Conservation (phyloP, 2,113 vertebrate genomes). For the Stigmatopora nigra region DNA sequence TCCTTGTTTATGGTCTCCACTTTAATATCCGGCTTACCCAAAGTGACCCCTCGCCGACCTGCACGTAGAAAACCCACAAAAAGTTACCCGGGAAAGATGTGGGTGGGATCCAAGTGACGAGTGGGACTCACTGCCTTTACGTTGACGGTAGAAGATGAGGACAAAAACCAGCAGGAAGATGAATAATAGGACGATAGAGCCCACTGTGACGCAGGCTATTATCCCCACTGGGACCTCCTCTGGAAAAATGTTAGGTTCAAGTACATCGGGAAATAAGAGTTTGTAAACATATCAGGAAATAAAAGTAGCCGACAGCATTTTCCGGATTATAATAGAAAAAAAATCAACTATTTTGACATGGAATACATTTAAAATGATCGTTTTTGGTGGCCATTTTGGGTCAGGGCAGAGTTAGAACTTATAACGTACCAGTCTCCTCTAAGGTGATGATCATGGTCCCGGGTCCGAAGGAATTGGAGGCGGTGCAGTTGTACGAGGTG, state of each 20-base stretch:
- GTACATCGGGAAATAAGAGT: too few species aligned
- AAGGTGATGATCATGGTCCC: slow-evolving; percentile 90
- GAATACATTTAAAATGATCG: too few species aligned
- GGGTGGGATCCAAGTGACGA: too few species aligned
- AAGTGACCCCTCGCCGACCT: slow-evolving; percentile 92
- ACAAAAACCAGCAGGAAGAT: slow-evolving; percentile 74
- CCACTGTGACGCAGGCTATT: slow-evolving; percentile 81
- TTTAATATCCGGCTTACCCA: slow-evolving; percentile 94
- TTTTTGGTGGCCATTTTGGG: too few species aligned
- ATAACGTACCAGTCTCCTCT: slow-evolving; percentile 74
- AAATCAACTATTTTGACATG: too few species aligned
- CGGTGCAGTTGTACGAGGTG: slow-evolving; percentile 94
- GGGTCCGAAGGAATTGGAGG: slow-evolving; percentile 89
- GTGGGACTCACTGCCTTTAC: slow-evolving; percentile 90
- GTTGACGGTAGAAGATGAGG: slow-evolving; percentile 88
- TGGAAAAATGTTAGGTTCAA: slow-evolving; percentile 34
- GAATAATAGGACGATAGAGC: slow-evolving; percentile 76
- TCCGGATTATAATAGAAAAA: too few species aligned
- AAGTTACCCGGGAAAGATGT: neutral
- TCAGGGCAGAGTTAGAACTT: neutral
- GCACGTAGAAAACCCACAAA: slow-evolving; percentile 37
- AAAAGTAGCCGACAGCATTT: too few species aligned
- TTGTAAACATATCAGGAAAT: too few species aligned
- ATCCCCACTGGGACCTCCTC: slow-evolving; percentile 85
- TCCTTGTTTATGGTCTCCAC: slow-evolving; percentile 97